These are phyloP conservation scores for Psittacara wagleri DNA, from an alignment of 2,113 vertebrate species.

Conservation along the genomic window DNA sequence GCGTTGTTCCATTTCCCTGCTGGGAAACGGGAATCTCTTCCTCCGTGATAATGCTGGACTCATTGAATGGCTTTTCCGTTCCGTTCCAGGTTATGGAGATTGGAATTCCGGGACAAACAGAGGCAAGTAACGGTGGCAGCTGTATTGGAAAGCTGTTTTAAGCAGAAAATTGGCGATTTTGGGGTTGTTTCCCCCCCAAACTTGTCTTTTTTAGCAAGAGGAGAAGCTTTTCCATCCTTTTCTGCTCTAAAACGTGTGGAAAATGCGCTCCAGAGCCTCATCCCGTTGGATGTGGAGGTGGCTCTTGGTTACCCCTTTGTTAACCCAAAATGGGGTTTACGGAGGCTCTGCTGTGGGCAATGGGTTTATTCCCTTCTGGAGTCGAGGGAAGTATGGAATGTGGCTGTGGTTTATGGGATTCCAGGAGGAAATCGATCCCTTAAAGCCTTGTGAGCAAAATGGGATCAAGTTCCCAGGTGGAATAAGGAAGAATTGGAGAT, in stretches of 20 bases:
- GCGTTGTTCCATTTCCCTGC: fast-evolving
- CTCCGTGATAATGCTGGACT: fast-evolving
- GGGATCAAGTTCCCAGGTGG: not conserved
- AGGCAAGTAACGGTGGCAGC: conserved; percentile 45
- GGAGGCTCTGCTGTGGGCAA: not conserved
- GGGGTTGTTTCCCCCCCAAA: not conserved
- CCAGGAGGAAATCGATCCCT: not conserved
- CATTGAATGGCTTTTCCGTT: not conserved
- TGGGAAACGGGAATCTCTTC: not conserved
- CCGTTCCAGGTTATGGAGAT: conserved; percentile 74
- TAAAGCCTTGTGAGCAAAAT: not conserved
- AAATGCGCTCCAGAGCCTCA: fast-evolving
- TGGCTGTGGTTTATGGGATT: not conserved
- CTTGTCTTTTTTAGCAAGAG: too few species aligned
- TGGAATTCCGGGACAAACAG: conserved; percentile 76
- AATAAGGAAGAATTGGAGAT: not conserved
- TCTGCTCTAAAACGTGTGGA: fast-evolving
- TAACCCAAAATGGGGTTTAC: not conserved
- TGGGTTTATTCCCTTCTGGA: not conserved
- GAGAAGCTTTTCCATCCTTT: not conserved
- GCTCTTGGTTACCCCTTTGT: fast-evolving
- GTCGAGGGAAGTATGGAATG: not conserved
- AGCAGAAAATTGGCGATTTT: fast-evolving
- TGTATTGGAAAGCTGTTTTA: not conserved
- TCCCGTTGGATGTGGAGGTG: not conserved